Evolutionary conservation across 2,888 invertebrate genomes (phyloP).

Genomic region (Sicus ferrugineus): DNA sequence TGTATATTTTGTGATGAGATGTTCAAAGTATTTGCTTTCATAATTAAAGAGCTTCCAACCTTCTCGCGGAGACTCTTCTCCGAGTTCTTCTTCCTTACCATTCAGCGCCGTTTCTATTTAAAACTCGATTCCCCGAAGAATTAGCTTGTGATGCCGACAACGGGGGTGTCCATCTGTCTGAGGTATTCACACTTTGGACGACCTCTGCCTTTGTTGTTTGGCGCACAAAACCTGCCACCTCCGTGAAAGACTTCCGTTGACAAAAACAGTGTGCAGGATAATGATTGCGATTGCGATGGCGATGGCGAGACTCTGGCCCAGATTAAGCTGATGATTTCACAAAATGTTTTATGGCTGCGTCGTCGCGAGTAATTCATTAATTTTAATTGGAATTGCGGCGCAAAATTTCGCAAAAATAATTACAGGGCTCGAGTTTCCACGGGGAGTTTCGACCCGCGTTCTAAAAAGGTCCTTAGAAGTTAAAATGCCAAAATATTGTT

Average conservation of each 20-base stretch:
- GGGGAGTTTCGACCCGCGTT: background rate
- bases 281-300: background rate
- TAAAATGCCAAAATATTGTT: conserved; percentile 41
- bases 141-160: background rate
- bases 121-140: background rate
- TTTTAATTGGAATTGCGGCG: conserved; percentile 61
- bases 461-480: conserved; percentile 47
- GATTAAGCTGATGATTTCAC: conserved; percentile 24
- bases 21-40: background rate
- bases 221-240: background rate
- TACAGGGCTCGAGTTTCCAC: conserved; percentile 44
- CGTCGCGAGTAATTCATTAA: conserved; percentile 60
- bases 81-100: background rate
- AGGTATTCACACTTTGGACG: conserved; percentile 2
- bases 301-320: too few relatives aligned
- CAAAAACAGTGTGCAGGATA: background rate
- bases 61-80: background rate
- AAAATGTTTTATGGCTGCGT: conserved; percentile 54
- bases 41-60: background rate
- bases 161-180: conserved; percentile 18
- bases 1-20: too few relatives aligned
- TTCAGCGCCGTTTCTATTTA: background rate
- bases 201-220: conserved; percentile 1
- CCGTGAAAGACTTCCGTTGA: background rate
- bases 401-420: conserved; percentile 55